Base-by-base conservation (phyloP, 2,113 vertebrate genomes). In the Gymnogyps californianus region DNA sequence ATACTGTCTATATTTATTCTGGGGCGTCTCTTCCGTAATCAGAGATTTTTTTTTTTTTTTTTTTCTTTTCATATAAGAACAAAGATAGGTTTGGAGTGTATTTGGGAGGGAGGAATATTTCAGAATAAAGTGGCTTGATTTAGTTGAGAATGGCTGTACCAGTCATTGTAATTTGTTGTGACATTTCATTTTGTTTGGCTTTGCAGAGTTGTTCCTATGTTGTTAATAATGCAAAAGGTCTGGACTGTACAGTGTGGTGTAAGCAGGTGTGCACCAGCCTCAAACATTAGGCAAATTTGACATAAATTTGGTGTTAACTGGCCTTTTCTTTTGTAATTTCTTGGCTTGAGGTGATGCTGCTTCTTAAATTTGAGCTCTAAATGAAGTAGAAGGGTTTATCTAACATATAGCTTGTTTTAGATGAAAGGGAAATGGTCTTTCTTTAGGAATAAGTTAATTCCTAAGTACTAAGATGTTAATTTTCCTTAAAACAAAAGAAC, bases 201-300 rank as follows among this genome's bases (percentile, higher is more conserved):
- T 95, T 87, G 69, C 93, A 79, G 82, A 55, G 77, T 79, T 82
- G 61, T 87, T 94, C 65, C 67, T 62, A 1, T 52, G 58, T 66
- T 72, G 87, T 97, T 96, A 97, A 97, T 97, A 97, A 97, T 97
- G 90, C 77, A 97, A 24, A 79, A 92, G 67, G 72, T 87, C 84
- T 95, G 82, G 83, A 66, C 54, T 74, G 0, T 61, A 17, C 24
- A 29, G 79, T 0, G 0, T 34, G 79, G 49, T 61, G 58, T 69
- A 84, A 70, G 75, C 95, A 95, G 86, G 80, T 96, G 92, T 90
- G 74, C 78, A 42, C 67, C 88, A 91, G 83, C 88, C 89, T 94
- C 84, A 46, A 34, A 61, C 80, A 81, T 74, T 75, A 93, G 75
- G 59, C 55, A 90, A 87, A 93, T 91, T 55, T 84, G 87, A 90